phyloP scores from a whole-genome alignment of 2,888 invertebrate genomes.

The Drosophila nigricruria region DNA sequence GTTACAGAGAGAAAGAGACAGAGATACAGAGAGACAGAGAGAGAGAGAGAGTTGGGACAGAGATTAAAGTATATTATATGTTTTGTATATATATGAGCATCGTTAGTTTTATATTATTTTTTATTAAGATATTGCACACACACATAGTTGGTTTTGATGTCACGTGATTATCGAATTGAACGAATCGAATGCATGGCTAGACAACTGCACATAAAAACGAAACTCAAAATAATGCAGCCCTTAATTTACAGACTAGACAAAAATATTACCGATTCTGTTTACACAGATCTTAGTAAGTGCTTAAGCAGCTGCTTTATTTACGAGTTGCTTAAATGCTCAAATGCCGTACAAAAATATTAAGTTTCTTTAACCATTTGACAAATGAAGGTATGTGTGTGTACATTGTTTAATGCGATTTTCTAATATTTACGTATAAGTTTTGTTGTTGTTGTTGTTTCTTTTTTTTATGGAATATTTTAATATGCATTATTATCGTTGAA shows the following conservation, averaged over 20 bases:
- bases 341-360: neutral
- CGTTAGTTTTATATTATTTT: conserved; percentile 24
- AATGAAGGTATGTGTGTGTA: conserved; percentile 63
- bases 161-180: conserved; percentile 19
- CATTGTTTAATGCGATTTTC: conserved; percentile 53
- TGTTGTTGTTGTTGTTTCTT: conserved; percentile 17
- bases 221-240: conserved; percentile 8
- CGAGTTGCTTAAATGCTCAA: neutral
- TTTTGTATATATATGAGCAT: conserved; percentile 54
- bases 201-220: conserved; percentile 6
- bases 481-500: conserved; percentile 71
- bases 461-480: conserved; percentile 57
- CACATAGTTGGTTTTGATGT: conserved; percentile 37
- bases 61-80: conserved; percentile 38
- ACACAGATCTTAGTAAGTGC: neutral
- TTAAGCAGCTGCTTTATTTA: conserved; percentile 20
- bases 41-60: conserved; percentile 42
- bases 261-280: neutral
- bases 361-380: conserved; percentile 19
- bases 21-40: conserved; percentile 39
- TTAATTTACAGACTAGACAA: conserved; percentile 10
- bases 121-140: conserved; percentile 44
- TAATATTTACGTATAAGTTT: conserved; percentile 64
- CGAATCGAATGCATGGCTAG: conserved; percentile 32
- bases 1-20: conserved; percentile 39